Evolutionary conservation across 2,888 invertebrate genomes (phyloP).

Genomic region (Lasioglossum oenotherae): DNA sequence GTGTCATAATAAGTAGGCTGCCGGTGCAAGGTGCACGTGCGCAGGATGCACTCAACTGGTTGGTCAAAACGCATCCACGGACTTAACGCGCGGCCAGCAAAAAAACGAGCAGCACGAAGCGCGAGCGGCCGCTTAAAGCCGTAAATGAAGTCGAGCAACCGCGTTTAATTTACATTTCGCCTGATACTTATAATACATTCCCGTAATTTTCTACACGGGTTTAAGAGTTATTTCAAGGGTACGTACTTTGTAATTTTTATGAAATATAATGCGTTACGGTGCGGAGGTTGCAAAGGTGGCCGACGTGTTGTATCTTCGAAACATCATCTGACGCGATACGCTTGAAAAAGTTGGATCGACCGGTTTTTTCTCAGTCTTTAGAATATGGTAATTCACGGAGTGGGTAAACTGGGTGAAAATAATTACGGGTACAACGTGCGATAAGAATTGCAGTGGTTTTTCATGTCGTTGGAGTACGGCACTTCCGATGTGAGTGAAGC

Average conservation of each 20-base stretch:
- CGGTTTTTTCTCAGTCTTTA: neutral
- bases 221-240: neutral
- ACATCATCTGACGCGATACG: neutral
- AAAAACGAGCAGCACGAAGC: neutral
- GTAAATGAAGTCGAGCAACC: neutral
- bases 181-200: neutral
- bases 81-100: neutral
- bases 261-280: neutral
- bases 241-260: neutral
- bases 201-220: neutral
- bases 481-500: neutral
- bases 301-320: neutral
- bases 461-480: neutral
- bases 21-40: constrained; percentile 45
- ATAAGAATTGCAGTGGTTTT: neutral
- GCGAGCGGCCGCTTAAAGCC: neutral
- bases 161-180: neutral
- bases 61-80: neutral
- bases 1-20: constrained; percentile 21
- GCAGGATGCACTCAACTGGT: constrained; percentile 22
- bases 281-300: neutral
- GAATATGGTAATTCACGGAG: neutral
- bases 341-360: neutral
- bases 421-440: neutral
- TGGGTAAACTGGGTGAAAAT: neutral